Percentiles rank a stretch among this genome's conserved stretches.
These are phyloP conservation scores for Thamnophis sirtalis DNA, from an alignment of 2,113 vertebrate genomes.

Conservation along the genomic window DNA sequence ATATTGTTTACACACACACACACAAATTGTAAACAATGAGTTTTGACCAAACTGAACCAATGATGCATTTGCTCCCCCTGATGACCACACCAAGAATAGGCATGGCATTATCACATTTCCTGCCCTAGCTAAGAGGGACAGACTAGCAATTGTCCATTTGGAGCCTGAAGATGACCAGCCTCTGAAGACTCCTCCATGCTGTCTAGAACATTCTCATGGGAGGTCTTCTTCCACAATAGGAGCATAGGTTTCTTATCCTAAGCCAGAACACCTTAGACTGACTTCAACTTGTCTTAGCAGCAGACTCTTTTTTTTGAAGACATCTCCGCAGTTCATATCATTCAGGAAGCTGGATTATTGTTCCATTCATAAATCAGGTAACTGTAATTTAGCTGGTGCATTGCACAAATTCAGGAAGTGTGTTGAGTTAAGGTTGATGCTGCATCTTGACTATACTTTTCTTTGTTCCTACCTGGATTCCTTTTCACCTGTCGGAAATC, in stretches of 20 bases:
- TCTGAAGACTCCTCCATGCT: background rate
- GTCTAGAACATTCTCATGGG: background rate
- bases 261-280: background rate
- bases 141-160: background rate
- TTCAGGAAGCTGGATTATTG: background rate
- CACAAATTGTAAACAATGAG: background rate
- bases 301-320: background rate
- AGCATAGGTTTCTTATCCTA: too few relatives aligned
- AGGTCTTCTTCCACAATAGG: background rate
- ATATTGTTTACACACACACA: too few relatives aligned
- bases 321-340: background rate
- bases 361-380: background rate
- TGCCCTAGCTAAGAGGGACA: background rate
- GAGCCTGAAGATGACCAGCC: background rate
- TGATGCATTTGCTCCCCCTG: background rate
- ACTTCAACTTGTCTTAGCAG: background rate
- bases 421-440: background rate
- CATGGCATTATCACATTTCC: background rate
- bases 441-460: background rate
- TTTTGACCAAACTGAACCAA: background rate
- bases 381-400: background rate
- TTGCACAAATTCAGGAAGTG: background rate
- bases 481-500: background rate
- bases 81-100: background rate
- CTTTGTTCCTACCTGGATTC: background rate